A percentile compares a stretch with the other conserved stretches of the same genome.
These are phyloP conservation scores for Gymnocypris eckloni DNA, from an alignment of 2,797 vertebrate species.

Conservation along the genomic window DNA sequence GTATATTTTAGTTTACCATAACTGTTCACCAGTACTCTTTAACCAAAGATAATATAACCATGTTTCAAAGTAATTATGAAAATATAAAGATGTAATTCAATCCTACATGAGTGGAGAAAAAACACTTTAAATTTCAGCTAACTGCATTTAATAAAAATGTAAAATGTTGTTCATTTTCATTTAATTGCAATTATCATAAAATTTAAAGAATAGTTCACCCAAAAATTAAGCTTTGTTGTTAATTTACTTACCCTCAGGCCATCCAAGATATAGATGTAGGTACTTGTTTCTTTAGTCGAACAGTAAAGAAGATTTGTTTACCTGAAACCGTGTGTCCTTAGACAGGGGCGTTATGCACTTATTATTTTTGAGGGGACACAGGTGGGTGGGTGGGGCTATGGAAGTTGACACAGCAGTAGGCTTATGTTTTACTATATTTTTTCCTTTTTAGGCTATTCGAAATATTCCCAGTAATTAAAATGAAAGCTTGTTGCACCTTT, in stretches of 20 bases:
- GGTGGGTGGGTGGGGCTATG: too few species aligned
- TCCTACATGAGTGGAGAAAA: not conserved
- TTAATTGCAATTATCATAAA: not conserved
- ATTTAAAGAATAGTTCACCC: not conserved
- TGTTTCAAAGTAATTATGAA: not conserved
- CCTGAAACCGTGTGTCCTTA: not conserved
- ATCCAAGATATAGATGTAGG: not conserved
- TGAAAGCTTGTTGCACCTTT: too few species aligned
- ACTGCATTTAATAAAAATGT: not conserved
- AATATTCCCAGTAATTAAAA: too few species aligned
- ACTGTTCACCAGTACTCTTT: not conserved
- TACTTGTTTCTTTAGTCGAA: not conserved
- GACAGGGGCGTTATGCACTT: too few species aligned
- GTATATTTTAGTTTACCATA: not conserved
- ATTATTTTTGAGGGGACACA: too few species aligned
- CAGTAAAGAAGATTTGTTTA: not conserved
- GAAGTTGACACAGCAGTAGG: too few species aligned
- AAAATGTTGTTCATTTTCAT: not conserved
- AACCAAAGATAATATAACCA: not conserved
- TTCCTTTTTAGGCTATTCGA: too few species aligned
- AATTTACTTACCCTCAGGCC: not conserved
- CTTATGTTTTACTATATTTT: too few species aligned
- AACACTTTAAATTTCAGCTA: not conserved
- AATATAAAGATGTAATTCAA: not conserved
- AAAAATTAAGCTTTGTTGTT: not conserved